Percentiles rank a stretch among this genome's conserved stretches.
Conservation (phyloP, 2,888 invertebrate species). For the Diaphora mendica region DNA sequence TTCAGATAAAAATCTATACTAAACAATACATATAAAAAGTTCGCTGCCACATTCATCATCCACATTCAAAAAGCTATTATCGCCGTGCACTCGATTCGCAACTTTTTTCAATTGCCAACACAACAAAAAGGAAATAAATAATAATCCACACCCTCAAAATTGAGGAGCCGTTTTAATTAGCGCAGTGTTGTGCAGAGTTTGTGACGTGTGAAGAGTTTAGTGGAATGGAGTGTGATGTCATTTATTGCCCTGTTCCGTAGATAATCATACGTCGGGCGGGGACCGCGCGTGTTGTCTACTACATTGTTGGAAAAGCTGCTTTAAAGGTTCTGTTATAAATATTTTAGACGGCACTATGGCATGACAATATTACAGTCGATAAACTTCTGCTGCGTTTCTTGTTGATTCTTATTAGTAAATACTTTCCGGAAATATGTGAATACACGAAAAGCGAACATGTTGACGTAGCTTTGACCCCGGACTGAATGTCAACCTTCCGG, state of each 20-base stretch:
- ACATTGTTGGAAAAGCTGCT: conserved; percentile 87
- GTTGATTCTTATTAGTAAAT: conserved; percentile 82
- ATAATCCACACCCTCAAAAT: conserved; percentile 48
- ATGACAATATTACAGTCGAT: conserved; percentile 85
- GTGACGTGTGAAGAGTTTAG: conserved; percentile 58
- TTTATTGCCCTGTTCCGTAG: conserved; percentile 85
- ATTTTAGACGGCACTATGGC: conserved; percentile 87
- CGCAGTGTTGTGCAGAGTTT: conserved; percentile 55
- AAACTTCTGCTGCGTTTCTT: conserved; percentile 86
- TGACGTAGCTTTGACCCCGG: conserved; percentile 78
- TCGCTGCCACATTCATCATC: conserved; percentile 51
- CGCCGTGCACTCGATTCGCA: conserved; percentile 52
- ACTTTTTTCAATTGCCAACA: conserved; percentile 54
- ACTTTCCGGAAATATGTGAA: conserved; percentile 83
- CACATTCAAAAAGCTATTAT: conserved; percentile 53
- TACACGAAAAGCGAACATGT: conserved; percentile 80
- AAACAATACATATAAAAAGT: conserved; percentile 41
- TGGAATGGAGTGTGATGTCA: conserved; percentile 78
- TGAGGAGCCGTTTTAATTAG: conserved; percentile 55
- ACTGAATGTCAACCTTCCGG: conserved; percentile 72
- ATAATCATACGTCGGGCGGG: conserved; percentile 83
- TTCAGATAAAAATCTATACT: conserved; percentile 34
- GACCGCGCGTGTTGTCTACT: conserved; percentile 85
- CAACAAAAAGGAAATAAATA: conserved; percentile 55
- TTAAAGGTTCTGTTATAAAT: conserved; percentile 85